Evolutionary conservation across 2,113 vertebrate species (phyloP).

Genomic region (Recurvirostra avosetta): DNA sequence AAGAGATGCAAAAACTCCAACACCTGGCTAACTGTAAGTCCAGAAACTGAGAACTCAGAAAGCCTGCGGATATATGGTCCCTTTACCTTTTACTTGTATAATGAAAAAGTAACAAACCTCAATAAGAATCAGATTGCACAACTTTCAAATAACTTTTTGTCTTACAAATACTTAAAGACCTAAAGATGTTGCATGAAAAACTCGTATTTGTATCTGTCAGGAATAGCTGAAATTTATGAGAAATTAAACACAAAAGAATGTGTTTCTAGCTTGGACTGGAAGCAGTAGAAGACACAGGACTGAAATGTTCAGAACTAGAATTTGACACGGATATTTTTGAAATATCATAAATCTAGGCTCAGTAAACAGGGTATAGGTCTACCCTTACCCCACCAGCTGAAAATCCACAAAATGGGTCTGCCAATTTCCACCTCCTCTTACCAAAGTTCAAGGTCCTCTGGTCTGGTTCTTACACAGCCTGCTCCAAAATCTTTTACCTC

Average conservation of each 20-base stretch:
- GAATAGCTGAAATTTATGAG: neutral
- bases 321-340: neutral
- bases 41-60: neutral
- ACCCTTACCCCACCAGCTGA: neutral
- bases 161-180: neutral
- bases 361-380: neutral
- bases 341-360: neutral
- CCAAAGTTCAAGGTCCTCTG: neutral
- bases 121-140: neutral
- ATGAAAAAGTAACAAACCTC: neutral
- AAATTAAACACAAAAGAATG: neutral
- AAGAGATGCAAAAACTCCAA: neutral
- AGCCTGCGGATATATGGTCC: neutral
- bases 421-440: neutral
- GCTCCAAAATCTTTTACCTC: neutral
- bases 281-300: neutral
- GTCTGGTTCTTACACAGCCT: neutral
- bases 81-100: neutral
- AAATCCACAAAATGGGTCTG: neutral
- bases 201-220: accelerated
- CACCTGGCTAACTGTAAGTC: neutral
- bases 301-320: neutral
- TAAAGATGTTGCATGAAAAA: neutral
- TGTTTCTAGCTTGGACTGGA: neutral
- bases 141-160: neutral